A percentile compares a stretch with the other conserved stretches of the same genome.
phyloP scores from a whole-genome alignment of 2,888 invertebrate species.

The Hyalella azteca region DNA sequence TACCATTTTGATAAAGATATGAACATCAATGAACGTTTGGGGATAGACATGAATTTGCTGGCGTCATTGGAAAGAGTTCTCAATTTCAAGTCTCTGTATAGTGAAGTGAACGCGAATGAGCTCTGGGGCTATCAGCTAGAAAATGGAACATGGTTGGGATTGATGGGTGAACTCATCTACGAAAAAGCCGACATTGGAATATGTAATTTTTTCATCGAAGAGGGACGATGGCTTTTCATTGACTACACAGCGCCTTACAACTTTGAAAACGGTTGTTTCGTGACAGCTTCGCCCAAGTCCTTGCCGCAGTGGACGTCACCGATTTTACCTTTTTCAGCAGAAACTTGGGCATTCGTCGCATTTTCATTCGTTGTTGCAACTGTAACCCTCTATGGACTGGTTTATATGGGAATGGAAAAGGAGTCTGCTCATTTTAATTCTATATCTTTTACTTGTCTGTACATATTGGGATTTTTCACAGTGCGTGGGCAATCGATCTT shows the following conservation, averaged over 20 bases:
- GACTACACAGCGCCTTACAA: slow-evolving; percentile 48
- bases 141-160: slow-evolving; percentile 48
- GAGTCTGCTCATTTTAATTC: slow-evolving; percentile 39
- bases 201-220: slow-evolving; percentile 47
- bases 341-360: slow-evolving; percentile 42
- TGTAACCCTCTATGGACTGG: slow-evolving; percentile 33
- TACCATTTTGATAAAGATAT: slow-evolving; percentile 36
- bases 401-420: background rate
- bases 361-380: slow-evolving; percentile 38
- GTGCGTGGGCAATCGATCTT: slow-evolving; percentile 9
- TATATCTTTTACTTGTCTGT: slow-evolving; percentile 42
- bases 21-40: slow-evolving; percentile 40
- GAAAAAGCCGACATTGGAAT: slow-evolving; percentile 46
- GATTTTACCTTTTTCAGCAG: slow-evolving; percentile 41
- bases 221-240: slow-evolving; percentile 40
- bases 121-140: slow-evolving; percentile 50
- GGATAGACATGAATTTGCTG: slow-evolving; percentile 48
- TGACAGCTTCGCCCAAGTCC: slow-evolving; percentile 47
- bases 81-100: slow-evolving; percentile 42
- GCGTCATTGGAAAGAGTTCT: slow-evolving; percentile 36
- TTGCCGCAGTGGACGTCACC: slow-evolving; percentile 45
- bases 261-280: slow-evolving; percentile 50
- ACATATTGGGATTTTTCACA: slow-evolving; percentile 41
- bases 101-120: slow-evolving; percentile 41
- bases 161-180: slow-evolving; percentile 45